Conservation (phyloP, 2,113 vertebrate species). For the Capra hircus region DNA sequence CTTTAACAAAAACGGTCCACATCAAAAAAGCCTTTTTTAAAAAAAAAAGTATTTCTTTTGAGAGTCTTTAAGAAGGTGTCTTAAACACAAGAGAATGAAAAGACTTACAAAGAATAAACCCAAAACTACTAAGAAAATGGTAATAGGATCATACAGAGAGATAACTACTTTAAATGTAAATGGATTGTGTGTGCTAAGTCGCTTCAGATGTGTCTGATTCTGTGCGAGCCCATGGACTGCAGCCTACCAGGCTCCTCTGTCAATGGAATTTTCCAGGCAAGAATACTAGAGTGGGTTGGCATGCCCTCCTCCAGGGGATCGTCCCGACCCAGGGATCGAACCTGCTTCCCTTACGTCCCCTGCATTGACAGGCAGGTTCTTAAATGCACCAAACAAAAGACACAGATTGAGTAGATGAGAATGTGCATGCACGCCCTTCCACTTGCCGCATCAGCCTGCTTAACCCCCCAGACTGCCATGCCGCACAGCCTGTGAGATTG, state of each 20-base stretch:
- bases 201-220: background rate
- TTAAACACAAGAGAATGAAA: background rate
- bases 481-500: background rate
- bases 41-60: background rate
- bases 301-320: background rate
- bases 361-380: background rate
- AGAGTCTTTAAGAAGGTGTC: background rate
- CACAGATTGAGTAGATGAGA: background rate
- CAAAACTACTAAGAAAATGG: background rate
- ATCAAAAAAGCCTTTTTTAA: background rate
- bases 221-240: background rate
- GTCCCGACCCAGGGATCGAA: background rate
- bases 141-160: background rate
- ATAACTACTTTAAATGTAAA: background rate
- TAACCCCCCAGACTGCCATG: background rate
- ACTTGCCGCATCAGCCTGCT: background rate
- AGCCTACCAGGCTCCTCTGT: background rate
- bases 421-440: rapidly evolving
- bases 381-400: background rate
- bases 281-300: background rate
- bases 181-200: background rate
- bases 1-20: background rate
- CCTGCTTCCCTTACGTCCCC: background rate
- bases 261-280: background rate
- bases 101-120: background rate